These are phyloP conservation scores for Trichopria drosophilae DNA, from an alignment of 2,888 invertebrate genomes.

Conservation along the genomic window DNA sequence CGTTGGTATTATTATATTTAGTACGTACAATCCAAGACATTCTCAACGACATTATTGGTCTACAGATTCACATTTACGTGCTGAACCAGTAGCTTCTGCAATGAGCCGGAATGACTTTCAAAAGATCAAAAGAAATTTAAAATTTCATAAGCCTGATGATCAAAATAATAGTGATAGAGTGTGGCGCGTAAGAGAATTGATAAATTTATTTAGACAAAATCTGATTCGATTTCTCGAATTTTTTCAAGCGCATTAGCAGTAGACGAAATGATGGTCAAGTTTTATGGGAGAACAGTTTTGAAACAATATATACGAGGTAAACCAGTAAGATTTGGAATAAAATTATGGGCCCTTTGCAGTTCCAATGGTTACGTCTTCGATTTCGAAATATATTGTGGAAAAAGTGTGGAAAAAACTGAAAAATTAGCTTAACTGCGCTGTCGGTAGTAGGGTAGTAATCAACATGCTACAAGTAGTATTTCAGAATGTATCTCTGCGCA, in stretches of 20 bases:
- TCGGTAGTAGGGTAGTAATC: conserved; percentile 4
- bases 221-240: conserved; percentile 1
- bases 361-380: conserved; percentile 5
- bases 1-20: conserved; percentile 5
- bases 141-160: not conserved
- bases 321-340: conserved; percentile 6
- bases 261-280: conserved; percentile 14
- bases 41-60: conserved; percentile 6
- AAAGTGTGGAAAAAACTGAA: not conserved
- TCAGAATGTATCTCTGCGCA: not conserved
- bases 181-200: conserved; percentile 1
- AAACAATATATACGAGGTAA: conserved; percentile 8
- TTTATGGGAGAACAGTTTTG: conserved; percentile 5
- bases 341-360: conserved; percentile 7
- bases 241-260: conserved; percentile 3
- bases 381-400: conserved; percentile 23
- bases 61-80: not conserved
- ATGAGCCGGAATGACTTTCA: conserved; percentile 5
- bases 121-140: conserved; percentile 1
- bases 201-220: conserved; percentile 7
- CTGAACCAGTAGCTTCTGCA: not conserved
- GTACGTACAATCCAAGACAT: not conserved
- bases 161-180: conserved; percentile 1
- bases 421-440: not conserved
- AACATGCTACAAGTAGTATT: conserved; percentile 1